Evolutionary conservation across 2,888 invertebrate species (phyloP).

Genomic region (Schizotus pectinicornis): DNA sequence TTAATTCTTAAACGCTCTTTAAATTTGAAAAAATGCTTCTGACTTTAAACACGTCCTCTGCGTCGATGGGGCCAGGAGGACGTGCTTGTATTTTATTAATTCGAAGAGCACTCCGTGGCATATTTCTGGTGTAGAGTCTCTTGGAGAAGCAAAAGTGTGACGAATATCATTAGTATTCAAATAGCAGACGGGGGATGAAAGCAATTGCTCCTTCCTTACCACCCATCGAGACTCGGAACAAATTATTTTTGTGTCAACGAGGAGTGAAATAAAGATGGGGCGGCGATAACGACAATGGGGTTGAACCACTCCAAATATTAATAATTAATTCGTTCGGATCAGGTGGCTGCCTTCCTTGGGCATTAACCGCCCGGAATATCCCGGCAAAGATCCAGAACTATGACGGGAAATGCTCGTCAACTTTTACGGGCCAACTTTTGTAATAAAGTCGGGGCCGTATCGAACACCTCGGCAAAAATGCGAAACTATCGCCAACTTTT

Average conservation of each 20-base stretch:
- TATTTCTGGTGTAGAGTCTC: conserved; percentile 5
- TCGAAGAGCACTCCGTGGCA: conserved; percentile 6
- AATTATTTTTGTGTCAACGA: conserved; percentile 16
- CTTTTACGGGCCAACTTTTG: conserved; percentile 16
- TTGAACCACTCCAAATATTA: too few relatives aligned
- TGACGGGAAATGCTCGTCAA: conserved; percentile 12
- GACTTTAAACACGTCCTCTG: conserved; percentile 8
- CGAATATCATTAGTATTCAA: conserved; percentile 26
- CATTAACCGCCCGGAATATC: conserved; percentile 3
- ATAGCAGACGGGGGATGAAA: conserved; percentile 20
- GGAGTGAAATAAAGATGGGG: conserved; percentile 8
- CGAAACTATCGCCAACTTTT: conserved; percentile 7
- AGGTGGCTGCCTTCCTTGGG: too few relatives aligned
- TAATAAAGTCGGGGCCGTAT: conserved; percentile 14
- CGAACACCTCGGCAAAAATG: conserved; percentile 6
- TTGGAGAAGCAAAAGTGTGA: conserved; percentile 17
- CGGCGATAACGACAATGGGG: too few relatives aligned
- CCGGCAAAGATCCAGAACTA: not conserved
- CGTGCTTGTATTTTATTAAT: conserved; percentile 28
- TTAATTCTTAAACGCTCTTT: not conserved
- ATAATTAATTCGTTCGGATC: too few relatives aligned
- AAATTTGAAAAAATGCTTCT: not conserved
- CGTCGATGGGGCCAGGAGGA: conserved; percentile 11
- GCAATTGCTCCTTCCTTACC: conserved; percentile 19
- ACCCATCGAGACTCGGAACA: not conserved